Evolutionary conservation across 2,797 vertebrate species (phyloP).

Genomic region (Lagorchestes hirsutus): DNA sequence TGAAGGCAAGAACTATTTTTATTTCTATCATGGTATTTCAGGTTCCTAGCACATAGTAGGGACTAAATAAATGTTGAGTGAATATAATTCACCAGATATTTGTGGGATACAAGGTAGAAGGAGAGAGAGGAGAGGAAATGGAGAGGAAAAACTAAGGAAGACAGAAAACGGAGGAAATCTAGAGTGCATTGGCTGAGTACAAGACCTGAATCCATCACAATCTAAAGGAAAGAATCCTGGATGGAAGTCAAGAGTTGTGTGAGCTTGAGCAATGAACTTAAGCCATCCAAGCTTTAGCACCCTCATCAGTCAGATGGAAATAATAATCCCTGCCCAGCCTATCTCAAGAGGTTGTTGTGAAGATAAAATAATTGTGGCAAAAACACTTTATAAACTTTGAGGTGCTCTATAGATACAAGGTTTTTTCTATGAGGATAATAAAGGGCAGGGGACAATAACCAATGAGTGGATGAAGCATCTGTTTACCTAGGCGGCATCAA

Average conservation of each 20-base stretch:
- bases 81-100: background rate
- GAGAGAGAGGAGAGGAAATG: background rate
- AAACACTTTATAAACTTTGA: too few relatives aligned
- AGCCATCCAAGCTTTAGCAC: too few relatives aligned
- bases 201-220: background rate
- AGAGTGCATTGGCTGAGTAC: background rate
- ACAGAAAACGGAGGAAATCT: background rate
- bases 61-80: background rate
- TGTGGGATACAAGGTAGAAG: background rate
- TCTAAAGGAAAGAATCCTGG: background rate
- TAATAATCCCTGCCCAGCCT: too few relatives aligned
- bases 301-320: too few relatives aligned
- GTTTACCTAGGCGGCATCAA: background rate
- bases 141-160: background rate
- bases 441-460: too few relatives aligned
- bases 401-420: too few relatives aligned
- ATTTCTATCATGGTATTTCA: background rate
- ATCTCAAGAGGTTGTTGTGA: too few relatives aligned
- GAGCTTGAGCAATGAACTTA: too few relatives aligned
- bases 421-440: too few relatives aligned
- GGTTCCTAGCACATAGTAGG: background rate
- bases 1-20: background rate
- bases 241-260: background rate
- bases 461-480: background rate
- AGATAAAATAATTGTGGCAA: too few relatives aligned